Base-by-base conservation (phyloP, 2,888 invertebrate species). In the Agonopterix heracliana region DNA sequence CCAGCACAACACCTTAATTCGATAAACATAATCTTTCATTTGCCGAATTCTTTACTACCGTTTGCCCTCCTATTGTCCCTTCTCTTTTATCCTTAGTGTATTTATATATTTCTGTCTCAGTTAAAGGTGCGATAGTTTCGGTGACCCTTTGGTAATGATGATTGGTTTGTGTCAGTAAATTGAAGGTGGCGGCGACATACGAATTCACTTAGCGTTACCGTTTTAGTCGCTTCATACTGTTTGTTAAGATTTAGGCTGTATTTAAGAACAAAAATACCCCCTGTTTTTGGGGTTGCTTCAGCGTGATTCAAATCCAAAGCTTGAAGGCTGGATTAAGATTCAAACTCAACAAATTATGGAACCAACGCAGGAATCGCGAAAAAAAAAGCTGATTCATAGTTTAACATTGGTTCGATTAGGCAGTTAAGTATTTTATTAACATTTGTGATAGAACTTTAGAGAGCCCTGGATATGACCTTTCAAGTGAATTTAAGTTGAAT, bases 21-120 rank as follows among this genome's bases (percentile, higher is more conserved):
- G 78, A 85, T 86, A 79, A 82, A 85, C 86, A 85, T 87, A 86
- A 86, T 86, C 85, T 86, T 84, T 85, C 83, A 86, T 87, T 86
- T 84, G 75, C 70, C 66, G 60, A 72, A 79, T 79, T 81, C 74
- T 87, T 83, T 85, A 86, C 77, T 74, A 72, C 58, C 60, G 56
- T 58, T 64, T 63, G 68, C 64, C 64, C 61, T 60, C 60, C 55
- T 49, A 50, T 54, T 45, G 34, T 34, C 49, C 56, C 52, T 52
- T 80, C 74, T 56, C 54, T 64, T 49, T 78, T 59, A 35, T 11
- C 10, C 65, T 41, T 13, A 9, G 8, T n/a, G 2, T 0, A 5
- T 14, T 41, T 26, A 9, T 50, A 9, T 65, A 63, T 56, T 7
- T 54, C 43, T 49, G 41, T 78, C 72, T 63, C 61, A 53, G 54